Base-by-base conservation (phyloP, 2,888 invertebrate genomes). In the Linyphia triangularis region DNA sequence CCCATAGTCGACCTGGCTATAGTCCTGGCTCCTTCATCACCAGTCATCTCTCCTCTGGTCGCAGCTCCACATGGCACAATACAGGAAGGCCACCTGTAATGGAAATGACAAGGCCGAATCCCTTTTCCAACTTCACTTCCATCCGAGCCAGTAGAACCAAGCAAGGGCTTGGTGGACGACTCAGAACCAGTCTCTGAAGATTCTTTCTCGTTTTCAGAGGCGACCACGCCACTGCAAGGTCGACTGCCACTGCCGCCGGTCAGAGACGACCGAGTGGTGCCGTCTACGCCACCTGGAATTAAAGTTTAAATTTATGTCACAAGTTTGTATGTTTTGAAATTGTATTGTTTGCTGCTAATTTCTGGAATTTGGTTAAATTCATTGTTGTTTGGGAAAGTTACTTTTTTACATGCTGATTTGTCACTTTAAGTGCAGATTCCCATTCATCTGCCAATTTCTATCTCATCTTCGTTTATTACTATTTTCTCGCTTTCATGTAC, bases 41-140 rank as follows among this genome's bases (percentile, higher is more conserved):
- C 70, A 4, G 26, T 65, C 5, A 61, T 9, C 16, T 69, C 84
- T 7, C 63, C 67, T 10, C 75, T 51, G 1, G 70, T 26, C 6
- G 83, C 63, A 3, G 72, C 28, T n/a, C 89, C 83, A 28, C 89
- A 89, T 2, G 89, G 89, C 4, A 89, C 89, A 16, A 89, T 89
- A 51, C 81, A 89, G 16, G 89, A 89, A 2, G 89, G 89, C 89
- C 89, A 89, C 33, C 86, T 65, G 63, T 89, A 89, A 30, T 89
- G 89, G 59, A 89, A 81, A 26, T 89, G 86, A 16, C 89, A 89
- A 6, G 89, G 89, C 5, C 79, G 63, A 3, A 19, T 33, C 33
- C 22, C 84, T 37, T 59, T 72, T 1, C 65, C 79, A 9, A 81
- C 75, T 16, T 84, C 89, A 33, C 83, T 85, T 43, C 88, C 86